These are phyloP conservation scores for Patagioenas fasciata DNA, from an alignment of 2,113 vertebrate genomes.

Conservation along the genomic window DNA sequence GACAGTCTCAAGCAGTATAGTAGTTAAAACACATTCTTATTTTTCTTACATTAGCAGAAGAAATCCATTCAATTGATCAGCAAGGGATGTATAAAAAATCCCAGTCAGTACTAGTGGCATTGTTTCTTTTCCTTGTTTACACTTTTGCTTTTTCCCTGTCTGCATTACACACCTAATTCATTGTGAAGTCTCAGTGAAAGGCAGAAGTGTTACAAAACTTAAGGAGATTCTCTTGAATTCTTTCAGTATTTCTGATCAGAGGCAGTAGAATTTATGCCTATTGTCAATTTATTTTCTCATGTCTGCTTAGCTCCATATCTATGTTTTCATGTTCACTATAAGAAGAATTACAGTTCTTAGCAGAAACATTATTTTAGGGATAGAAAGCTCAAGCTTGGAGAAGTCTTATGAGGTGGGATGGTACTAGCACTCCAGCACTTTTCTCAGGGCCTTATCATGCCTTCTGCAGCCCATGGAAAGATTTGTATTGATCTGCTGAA, in stretches of 20 bases:
- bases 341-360: neutral
- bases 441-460: neutral
- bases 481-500: constrained; percentile 47
- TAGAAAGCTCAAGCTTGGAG: neutral
- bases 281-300: neutral
- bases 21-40: constrained; percentile 33
- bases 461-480: neutral
- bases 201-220: neutral
- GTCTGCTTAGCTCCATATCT: neutral
- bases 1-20: neutral
- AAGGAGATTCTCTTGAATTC: neutral
- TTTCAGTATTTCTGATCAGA: neutral
- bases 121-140: neutral
- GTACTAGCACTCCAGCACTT: neutral
- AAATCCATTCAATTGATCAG: neutral
- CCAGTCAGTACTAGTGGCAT: neutral
- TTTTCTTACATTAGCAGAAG: neutral
- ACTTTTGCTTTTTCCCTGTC: neutral
- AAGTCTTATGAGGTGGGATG: neutral
- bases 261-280: neutral
- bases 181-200: neutral
- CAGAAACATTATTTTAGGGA: neutral
- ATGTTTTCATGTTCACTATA: neutral
- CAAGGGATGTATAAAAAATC: neutral
- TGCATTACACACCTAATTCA: neutral